phyloP scores from a whole-genome alignment of 64 coral and sea anemone species.

The Porites australiensis region DNA sequence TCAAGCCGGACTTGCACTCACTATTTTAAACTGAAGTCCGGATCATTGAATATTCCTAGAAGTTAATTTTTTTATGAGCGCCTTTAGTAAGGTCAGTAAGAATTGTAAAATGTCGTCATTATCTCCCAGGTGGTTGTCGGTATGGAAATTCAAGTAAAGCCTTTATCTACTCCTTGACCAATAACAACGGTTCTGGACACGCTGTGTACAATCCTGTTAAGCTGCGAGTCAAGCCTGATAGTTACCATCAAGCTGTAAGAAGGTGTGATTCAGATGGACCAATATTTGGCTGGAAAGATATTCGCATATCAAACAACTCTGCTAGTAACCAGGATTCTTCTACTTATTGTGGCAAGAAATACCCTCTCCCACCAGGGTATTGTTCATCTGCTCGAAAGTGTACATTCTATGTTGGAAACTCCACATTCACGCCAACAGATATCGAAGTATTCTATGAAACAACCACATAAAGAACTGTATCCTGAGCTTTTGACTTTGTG shows the following conservation, averaged over 20 bases:
- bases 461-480: background rate
- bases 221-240: background rate
- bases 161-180: background rate
- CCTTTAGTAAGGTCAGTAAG: no score
- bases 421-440: background rate
- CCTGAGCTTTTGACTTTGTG: no score
- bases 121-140: background rate
- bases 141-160: background rate
- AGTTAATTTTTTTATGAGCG: no score
- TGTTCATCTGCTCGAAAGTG: background rate
- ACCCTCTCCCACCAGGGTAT: background rate
- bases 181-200: background rate
- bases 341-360: background rate
- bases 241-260: background rate
- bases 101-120: background rate
- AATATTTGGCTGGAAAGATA: background rate
- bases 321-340: background rate
- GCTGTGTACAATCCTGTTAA: background rate
- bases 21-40: no score
- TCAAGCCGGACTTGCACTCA: no score
- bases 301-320: background rate
- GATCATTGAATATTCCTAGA: no score
- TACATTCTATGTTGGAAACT: conserved; percentile 1
- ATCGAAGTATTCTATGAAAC: conserved; percentile 22
- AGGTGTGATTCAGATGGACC: background rate